These are phyloP conservation scores for Drosophila nebulosa DNA, from an alignment of 1,140 invertebrate species.

Conservation along the genomic window DNA sequence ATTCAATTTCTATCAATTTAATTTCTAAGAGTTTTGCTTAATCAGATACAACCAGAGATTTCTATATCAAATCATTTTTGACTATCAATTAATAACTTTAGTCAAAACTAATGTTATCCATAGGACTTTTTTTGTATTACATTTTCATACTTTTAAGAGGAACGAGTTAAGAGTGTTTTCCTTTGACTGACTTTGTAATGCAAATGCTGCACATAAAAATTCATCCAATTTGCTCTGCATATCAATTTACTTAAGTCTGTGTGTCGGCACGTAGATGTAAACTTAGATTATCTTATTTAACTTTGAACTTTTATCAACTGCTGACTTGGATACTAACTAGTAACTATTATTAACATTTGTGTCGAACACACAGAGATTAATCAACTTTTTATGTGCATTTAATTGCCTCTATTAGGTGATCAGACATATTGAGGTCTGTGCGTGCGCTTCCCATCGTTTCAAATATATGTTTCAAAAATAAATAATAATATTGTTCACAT, in stretches of 20 bases:
- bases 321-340: background rate
- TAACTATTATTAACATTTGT: constrained; percentile 36
- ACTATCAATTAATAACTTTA: too few species aligned
- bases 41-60: too few species aligned
- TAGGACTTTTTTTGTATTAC: too few species aligned
- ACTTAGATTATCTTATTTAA: constrained; percentile 18
- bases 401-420: constrained; percentile 38
- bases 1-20: too few species aligned
- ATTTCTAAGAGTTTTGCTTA: too few species aligned
- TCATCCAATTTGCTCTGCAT: constrained; percentile 18
- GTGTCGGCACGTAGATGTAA: constrained; percentile 36
- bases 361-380: constrained; percentile 42
- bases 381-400: constrained; percentile 40
- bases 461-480: background rate
- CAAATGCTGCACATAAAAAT: constrained; percentile 21
- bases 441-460: background rate
- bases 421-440: background rate
- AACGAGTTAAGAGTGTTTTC: background rate
- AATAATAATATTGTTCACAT: constrained; percentile 11
- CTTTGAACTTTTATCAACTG: constrained; percentile 50
- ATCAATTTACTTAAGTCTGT: constrained; percentile 44
- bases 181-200: background rate
- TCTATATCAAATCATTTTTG: too few species aligned
- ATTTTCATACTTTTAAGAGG: background rate
- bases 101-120: too few species aligned